Percentiles rank a stretch among this genome's conserved stretches.
These are phyloP conservation scores for Megaceryle maxima DNA, from an alignment of 2,113 vertebrate genomes.

Conservation along the genomic window DNA sequence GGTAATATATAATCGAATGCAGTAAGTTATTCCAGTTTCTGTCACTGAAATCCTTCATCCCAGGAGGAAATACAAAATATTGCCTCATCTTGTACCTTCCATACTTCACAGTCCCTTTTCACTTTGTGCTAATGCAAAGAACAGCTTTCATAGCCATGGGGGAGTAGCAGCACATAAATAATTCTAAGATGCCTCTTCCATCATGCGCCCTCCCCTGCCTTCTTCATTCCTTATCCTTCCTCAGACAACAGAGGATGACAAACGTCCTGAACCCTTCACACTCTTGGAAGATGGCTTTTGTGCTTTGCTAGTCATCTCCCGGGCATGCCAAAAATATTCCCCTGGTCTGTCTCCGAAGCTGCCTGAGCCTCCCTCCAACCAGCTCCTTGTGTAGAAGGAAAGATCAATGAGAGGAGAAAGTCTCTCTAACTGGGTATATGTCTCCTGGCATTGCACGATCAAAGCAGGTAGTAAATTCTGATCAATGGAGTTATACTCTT, in stretches of 20 bases:
- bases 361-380: not conserved
- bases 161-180: constrained; percentile 32
- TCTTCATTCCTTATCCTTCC: not conserved
- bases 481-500: not conserved
- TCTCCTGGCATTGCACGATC: not conserved
- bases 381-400: not conserved
- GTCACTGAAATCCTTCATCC: not conserved
- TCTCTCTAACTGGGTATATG: not conserved
- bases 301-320: not conserved
- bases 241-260: not conserved
- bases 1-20: not conserved
- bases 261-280: not conserved
- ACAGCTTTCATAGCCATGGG: constrained; percentile 18
- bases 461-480: not conserved
- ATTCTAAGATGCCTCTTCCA: constrained; percentile 1
- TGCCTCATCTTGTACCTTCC: not conserved
- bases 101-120: not conserved
- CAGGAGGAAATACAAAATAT: constrained; percentile 8
- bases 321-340: not conserved
- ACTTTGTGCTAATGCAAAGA: not conserved
- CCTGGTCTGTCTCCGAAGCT: not conserved
- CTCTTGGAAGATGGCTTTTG: not conserved
- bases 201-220: not conserved
- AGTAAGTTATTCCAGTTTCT: not conserved
- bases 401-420: not conserved